Evolutionary conservation across 1,140 invertebrate genomes (phyloP).

Genomic region (Aphidius ervi): DNA sequence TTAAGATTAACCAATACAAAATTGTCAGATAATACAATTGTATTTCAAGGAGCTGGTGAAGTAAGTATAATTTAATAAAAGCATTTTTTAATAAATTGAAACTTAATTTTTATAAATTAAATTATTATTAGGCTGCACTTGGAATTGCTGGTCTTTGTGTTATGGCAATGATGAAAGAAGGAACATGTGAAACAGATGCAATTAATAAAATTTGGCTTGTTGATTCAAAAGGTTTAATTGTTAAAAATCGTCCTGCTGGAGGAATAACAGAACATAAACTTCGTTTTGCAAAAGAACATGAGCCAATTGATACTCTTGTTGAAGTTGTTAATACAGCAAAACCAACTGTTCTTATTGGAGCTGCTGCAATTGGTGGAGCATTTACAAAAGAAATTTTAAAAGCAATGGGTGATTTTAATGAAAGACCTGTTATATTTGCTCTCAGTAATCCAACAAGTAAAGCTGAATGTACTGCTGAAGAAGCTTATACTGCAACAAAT

Average conservation of each 20-base stretch:
- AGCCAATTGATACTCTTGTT: constrained; percentile 65
- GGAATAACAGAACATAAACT: constrained; percentile 72
- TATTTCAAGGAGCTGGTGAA: constrained; percentile 92
- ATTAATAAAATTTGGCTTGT: constrained; percentile 68
- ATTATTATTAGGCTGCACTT: constrained; percentile 63
- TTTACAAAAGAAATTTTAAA: constrained; percentile 82
- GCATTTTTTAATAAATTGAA: constrained; percentile 8
- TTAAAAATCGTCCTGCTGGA: constrained; percentile 71
- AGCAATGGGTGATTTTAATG: constrained; percentile 75
- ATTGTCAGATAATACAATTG: constrained; percentile 75
- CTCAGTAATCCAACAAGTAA: constrained; percentile 95
- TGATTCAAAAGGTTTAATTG: constrained; percentile 72
- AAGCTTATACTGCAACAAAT: constrained; percentile 81
- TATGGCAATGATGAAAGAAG: constrained; percentile 83
- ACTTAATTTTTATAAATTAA: background rate
- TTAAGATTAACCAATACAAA: constrained; percentile 71
- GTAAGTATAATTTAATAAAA: constrained; percentile 46
- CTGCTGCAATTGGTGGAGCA: constrained; percentile 74
- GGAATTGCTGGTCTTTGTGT: constrained; percentile 85
- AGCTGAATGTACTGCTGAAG: constrained; percentile 95
- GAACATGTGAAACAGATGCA: constrained; percentile 68
- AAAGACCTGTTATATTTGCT: constrained; percentile 86
- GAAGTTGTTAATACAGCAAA: constrained; percentile 76
- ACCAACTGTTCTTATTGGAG: constrained; percentile 84
- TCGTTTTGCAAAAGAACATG: constrained; percentile 69